Percentiles rank a stretch among this genome's conserved stretches.
These are phyloP conservation scores for Salvelinus namaycush DNA, from an alignment of 2,113 vertebrate genomes.

Conservation along the genomic window DNA sequence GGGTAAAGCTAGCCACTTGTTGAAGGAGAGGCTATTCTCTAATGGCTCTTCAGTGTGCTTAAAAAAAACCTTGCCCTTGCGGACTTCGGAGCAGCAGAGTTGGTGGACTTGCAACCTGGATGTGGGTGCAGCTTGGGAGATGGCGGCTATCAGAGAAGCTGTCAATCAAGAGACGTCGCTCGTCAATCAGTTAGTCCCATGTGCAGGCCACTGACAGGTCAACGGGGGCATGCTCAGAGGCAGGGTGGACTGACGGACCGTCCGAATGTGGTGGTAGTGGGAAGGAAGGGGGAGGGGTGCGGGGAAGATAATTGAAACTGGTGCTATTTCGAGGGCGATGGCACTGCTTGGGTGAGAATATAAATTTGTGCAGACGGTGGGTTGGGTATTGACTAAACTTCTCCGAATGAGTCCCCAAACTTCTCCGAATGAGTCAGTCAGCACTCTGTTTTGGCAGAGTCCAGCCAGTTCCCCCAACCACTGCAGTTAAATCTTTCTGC, in stretches of 20 bases:
- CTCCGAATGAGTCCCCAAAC: slow-evolving; percentile 45
- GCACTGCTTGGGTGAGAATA: slow-evolving; percentile 69
- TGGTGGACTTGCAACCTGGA: slow-evolving; percentile 44
- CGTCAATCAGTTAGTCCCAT: slow-evolving; percentile 79
- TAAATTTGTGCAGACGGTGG: slow-evolving; percentile 36
- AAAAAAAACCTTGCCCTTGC: slow-evolving; percentile 38
- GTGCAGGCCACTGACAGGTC: slow-evolving; percentile 70
- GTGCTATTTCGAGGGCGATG: slow-evolving; percentile 58
- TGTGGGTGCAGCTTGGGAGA: slow-evolving; percentile 65
- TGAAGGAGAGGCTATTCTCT: slow-evolving; percentile 42
- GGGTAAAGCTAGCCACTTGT: slow-evolving; percentile 39
- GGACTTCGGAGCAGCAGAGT: slow-evolving; percentile 27
- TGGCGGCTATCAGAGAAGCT: slow-evolving; percentile 47
- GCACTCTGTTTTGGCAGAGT: slow-evolving; percentile 61
- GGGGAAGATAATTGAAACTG: slow-evolving; percentile 17
- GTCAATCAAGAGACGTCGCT: slow-evolving; percentile 72
- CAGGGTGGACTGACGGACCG: slow-evolving; percentile 47
- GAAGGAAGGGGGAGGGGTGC: slow-evolving; percentile 9
- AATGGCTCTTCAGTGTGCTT: slow-evolving; percentile 17
- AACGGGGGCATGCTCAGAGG: slow-evolving; percentile 72
- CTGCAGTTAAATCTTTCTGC: slow-evolving; percentile 41
- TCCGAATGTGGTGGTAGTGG: slow-evolving; percentile 43
- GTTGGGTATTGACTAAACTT: slow-evolving; percentile 54
- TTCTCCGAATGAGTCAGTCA: slow-evolving; percentile 54
- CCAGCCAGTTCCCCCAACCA: slow-evolving; percentile 28